Base-by-base conservation (phyloP, 2,797 vertebrate species). In the Myotis pilosus region DNA sequence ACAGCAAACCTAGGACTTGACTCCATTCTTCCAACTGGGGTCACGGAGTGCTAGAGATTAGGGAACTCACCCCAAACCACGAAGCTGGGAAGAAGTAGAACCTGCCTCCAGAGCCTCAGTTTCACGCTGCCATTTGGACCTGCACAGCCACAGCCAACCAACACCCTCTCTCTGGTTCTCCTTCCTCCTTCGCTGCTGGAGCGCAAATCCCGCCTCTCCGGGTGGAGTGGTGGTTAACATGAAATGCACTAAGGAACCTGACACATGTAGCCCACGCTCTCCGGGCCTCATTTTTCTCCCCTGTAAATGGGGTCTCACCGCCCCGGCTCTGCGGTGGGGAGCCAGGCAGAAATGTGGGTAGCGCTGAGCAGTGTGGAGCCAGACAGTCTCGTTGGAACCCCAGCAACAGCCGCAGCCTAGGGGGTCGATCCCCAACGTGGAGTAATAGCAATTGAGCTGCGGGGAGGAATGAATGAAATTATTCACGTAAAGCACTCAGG, bases 131-230 rank as follows among this genome's bases (percentile, higher is more conserved):
- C 60, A 0, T 20, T 44, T 22, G 1, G 3, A 72, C 22, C 28
- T 19, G 10, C 38, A 57, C 2, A 0, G 69, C 28, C 71, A 3
- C 4, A 5, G 72, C 44, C 53, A 8, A 3, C 11, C 33, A 17
- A 0, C 57, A 19, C 38, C 15, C 30, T 23, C 0, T 6, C 11
- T 2, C 71, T 8, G 47, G 15, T 1, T 28, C 3, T n/a, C 49
- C 28, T 33, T 44, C 38, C 64, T 30, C 55, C 16, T 23, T 8
- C 0, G 20, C 55, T 1, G 10, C 6, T 0, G 3, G 6, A 1
- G 1, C 3, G 10, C 0, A 3, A 41, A 51, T 79, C 16, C 64
- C 1, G 6, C 36, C 49, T 72, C 72, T 82, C 64, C 1, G 25
- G 36, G 49, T 51, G 9, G 23, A 44, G 49, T 51, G 8, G 23